Conservation (phyloP, 2,888 invertebrate species). For the Leucophora obtusa region DNA sequence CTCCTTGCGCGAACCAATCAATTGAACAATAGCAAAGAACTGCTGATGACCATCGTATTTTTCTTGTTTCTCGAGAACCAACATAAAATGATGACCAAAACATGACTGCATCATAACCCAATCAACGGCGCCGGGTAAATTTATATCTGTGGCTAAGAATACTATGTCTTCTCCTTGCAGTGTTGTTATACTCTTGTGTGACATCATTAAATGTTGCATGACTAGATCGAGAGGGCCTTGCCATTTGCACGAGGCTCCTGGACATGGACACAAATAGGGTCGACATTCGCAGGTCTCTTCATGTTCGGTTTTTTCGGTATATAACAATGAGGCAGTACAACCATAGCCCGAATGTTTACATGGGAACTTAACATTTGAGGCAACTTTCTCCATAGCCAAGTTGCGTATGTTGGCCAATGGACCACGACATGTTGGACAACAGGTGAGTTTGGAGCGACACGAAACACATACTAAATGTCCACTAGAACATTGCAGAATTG, state of each 20-base stretch:
- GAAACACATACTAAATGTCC: slow-evolving; percentile 99
- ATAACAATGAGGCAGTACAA: slow-evolving; percentile 92
- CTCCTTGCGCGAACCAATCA: slow-evolving; percentile 99
- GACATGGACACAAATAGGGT: slow-evolving; percentile 99
- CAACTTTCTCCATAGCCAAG: slow-evolving; percentile 99
- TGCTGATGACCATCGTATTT: slow-evolving; percentile 98
- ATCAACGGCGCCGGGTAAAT: slow-evolving; percentile 98
- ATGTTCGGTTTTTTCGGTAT: slow-evolving; percentile 99
- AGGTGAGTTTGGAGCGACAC: slow-evolving; percentile 96
- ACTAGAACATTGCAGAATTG: slow-evolving; percentile 98
- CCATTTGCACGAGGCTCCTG: slow-evolving; percentile 99
- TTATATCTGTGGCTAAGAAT: slow-evolving; percentile 99
- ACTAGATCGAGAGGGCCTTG: slow-evolving; percentile 98
- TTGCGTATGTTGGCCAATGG: slow-evolving; percentile 98
- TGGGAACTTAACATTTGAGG: slow-evolving; percentile 98
- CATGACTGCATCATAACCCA: slow-evolving; percentile 99
- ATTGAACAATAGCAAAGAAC: slow-evolving; percentile 98
- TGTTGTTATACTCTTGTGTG: slow-evolving; percentile 98
- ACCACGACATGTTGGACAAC: slow-evolving; percentile 98
- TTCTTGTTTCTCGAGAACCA: slow-evolving; percentile 98
- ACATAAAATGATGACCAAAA: slow-evolving; percentile 99
- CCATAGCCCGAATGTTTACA: slow-evolving; percentile 99
- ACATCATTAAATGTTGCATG: slow-evolving; percentile 98
- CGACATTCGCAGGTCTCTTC: slow-evolving; percentile 99
- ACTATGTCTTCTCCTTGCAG: slow-evolving; percentile 99